phyloP scores from a whole-genome alignment of 2,113 vertebrate species.

The Zeus faber region DNA sequence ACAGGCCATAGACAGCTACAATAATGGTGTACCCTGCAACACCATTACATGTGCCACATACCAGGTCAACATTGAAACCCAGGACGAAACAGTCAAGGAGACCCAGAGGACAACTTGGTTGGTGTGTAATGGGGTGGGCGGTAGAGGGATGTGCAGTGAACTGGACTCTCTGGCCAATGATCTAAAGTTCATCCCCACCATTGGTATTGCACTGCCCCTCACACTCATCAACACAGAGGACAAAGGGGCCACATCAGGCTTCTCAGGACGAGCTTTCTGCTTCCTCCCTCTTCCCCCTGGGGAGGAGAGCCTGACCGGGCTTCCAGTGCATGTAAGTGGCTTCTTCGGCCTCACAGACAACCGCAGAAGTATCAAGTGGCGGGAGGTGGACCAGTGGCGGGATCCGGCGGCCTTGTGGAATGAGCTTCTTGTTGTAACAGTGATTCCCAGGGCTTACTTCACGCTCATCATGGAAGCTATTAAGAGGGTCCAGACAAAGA shows the following conservation, averaged over 20 bases:
- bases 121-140: slow-evolving; percentile 92
- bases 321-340: slow-evolving; percentile 95
- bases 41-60: slow-evolving; percentile 89
- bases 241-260: slow-evolving; percentile 78
- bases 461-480: slow-evolving; percentile 87
- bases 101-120: slow-evolving; percentile 88
- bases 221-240: slow-evolving; percentile 64
- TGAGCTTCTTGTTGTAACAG: slow-evolving; percentile 84
- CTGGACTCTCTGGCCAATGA: slow-evolving; percentile 92
- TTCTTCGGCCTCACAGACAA: slow-evolving; percentile 99
- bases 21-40: slow-evolving; percentile 80
- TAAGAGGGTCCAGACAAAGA: slow-evolving; percentile 80
- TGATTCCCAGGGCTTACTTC: slow-evolving; percentile 89
- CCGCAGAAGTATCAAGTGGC: slow-evolving; percentile 96
- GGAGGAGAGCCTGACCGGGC: slow-evolving; percentile 93
- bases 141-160: slow-evolving; percentile 85
- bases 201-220: slow-evolving; percentile 90
- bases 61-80: slow-evolving; percentile 84
- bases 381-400: slow-evolving; percentile 95
- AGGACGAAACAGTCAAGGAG: slow-evolving; percentile 83
- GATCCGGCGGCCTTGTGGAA: slow-evolving; percentile 97
- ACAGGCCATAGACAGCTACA: slow-evolving; percentile 85
- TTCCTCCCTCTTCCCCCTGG: slow-evolving; percentile 94
- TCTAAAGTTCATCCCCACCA: slow-evolving; percentile 90
- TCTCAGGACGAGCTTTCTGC: slow-evolving; percentile 93